These are phyloP conservation scores for Clarias laeviceps DNA, from an alignment of 2,797 vertebrate genomes.

Conservation along the genomic window DNA sequence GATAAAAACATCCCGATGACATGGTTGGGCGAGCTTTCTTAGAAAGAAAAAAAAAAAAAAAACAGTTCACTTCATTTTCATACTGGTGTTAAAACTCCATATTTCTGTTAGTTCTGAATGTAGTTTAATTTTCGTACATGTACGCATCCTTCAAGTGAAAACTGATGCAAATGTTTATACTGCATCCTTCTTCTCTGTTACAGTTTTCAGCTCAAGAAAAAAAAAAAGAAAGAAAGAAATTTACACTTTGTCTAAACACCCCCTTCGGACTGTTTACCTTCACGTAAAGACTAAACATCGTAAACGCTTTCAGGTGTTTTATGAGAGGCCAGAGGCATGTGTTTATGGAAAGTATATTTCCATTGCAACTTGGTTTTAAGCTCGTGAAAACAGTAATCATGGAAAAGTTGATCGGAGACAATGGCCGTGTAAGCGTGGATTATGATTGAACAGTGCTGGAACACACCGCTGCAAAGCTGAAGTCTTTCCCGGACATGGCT, in stretches of 20 bases:
- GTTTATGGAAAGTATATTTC: constrained; percentile 63
- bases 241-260: constrained; percentile 13
- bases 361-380: constrained; percentile 60
- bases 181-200: not conserved
- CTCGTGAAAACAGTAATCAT: constrained; percentile 66
- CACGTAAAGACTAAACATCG: constrained; percentile 24
- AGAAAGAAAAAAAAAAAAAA: not conserved
- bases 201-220: not conserved
- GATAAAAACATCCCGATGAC: not conserved
- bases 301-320: constrained; percentile 39
- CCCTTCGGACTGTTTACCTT: constrained; percentile 30
- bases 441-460: constrained; percentile 21
- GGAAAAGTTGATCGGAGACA: constrained; percentile 51
- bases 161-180: not conserved
- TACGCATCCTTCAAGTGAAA: no score
- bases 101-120: not conserved
- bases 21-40: not conserved
- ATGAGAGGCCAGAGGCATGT: constrained; percentile 53
- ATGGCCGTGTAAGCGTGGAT: constrained; percentile 43
- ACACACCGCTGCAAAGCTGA: not conserved
- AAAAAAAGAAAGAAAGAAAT: not conserved
- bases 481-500: not conserved
- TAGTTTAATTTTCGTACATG: no score
- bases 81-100: no score
- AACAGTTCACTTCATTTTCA: not conserved